Evolutionary conservation across 2,797 vertebrate genomes (phyloP), one percentile per base, ranked within the genome.

Genomic region (Muraenolepis orangiensis): DNA sequence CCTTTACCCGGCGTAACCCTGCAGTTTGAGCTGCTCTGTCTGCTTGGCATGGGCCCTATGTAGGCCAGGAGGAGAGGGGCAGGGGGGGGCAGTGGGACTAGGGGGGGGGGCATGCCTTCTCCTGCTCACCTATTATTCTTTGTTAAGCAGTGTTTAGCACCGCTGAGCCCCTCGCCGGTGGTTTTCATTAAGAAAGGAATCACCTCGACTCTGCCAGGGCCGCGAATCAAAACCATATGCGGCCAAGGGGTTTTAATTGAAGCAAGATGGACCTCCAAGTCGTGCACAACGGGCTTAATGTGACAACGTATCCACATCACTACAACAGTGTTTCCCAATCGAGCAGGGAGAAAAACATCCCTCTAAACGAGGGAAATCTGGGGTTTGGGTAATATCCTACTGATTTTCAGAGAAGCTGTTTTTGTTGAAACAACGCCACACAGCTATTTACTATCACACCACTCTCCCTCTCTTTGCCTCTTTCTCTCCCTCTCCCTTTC

Each of bases 251-350:
- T 92, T 93, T 92, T 94, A 95, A 95, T 94, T 93, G 89, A 92
- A 93, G 79, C 93, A 94, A 94, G 91, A 91, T 95, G 94, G 93
- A 95, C 94, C 93, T 94, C 94, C 93, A 83, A 86, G 93, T 89
- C 87, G 91, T 88, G 90, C 91, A 91, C 90, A 91, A 92, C 90
- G 84, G 87, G 89, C 91, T 91, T 92, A 93, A 93, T 94, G 92
- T 91, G 92, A 94, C 92, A 95, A 93, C 88, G 91, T 94, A 92
- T 91, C 92, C 90, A 81, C 91, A 91, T 94, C 91, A 89, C 88
- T 93, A 92, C 87, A 91, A 90, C 91, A 92, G 91, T 87, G 84
- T 90, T 92, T 92, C 91, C 91, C 89, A 89, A 84, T 68, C 75
- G 84, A 86, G 72, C 34, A 7, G 71, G 73, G 86, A 89, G 86